These are phyloP conservation scores for Metridium senile DNA, from an alignment of 92 coral and sea anemone genomes.

Conservation along the genomic window DNA sequence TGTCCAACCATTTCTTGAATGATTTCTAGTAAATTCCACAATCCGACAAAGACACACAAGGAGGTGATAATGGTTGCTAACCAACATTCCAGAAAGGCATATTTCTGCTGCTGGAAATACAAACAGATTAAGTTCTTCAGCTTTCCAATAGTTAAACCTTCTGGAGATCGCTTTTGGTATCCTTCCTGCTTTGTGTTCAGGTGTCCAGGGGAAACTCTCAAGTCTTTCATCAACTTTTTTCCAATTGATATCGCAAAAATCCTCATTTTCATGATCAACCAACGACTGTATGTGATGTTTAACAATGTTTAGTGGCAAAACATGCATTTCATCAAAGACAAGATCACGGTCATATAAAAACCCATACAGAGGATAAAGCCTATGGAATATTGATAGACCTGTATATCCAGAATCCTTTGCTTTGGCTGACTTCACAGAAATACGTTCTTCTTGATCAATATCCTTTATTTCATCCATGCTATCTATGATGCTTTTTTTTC, in stretches of 20 bases:
- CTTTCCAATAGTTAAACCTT: conserved; percentile 55
- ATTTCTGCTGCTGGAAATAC: conserved; percentile 62
- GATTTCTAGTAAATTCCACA: conserved; percentile 51
- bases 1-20: conserved; percentile 62
- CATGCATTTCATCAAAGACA: conserved; percentile 69
- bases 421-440: conserved; percentile 42
- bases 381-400: conserved; percentile 58
- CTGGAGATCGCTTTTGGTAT: conserved; percentile 39
- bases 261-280: conserved; percentile 33
- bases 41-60: conserved; percentile 55
- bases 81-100: conserved; percentile 39
- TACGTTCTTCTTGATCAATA: conserved; percentile 66
- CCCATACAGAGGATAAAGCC: conserved; percentile 56
- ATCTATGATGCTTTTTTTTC: conserved; percentile 37
- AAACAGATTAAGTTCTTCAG: conserved; percentile 54
- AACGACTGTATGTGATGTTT: conserved; percentile 44
- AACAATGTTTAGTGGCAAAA: conserved; percentile 53
- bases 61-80: conserved; percentile 30
- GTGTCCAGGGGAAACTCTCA: conserved; percentile 58
- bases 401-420: conserved; percentile 58
- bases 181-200: conserved; percentile 45
- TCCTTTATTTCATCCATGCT: conserved; percentile 36
- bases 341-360: conserved; percentile 56
- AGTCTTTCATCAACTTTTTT: conserved; percentile 56
- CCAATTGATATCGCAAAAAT: conserved; percentile 29